Conservation (phyloP, 2,888 invertebrate species). For the Callosobruchus maculatus region DNA sequence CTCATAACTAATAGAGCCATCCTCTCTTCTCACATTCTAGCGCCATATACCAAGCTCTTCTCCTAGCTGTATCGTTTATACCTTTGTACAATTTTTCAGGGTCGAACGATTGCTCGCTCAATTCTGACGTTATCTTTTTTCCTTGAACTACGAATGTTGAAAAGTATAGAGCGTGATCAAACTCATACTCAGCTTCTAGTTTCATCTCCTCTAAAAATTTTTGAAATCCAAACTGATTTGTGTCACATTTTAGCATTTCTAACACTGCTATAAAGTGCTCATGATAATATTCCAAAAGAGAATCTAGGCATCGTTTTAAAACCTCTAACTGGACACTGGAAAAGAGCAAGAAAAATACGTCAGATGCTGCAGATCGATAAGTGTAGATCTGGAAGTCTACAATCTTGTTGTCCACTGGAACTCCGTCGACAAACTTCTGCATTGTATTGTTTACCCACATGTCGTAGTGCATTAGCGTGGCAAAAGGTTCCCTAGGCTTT, state of each 20-base stretch:
- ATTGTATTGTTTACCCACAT: conserved; percentile 60
- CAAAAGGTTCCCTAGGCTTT: conserved; percentile 38
- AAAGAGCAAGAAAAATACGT: conserved; percentile 54
- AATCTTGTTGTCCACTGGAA: conserved; percentile 42
- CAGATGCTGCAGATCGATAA: conserved; percentile 51
- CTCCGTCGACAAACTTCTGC: conserved; percentile 43
- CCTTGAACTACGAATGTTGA: conserved; percentile 13
- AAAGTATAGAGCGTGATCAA: conserved; percentile 48
- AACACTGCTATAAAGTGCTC: conserved; percentile 46
- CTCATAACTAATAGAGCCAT: conserved; percentile 20
- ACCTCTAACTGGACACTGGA: conserved; percentile 49
- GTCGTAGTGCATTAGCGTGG: conserved; percentile 54
- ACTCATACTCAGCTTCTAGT: conserved; percentile 39
- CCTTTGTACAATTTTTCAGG: conserved; percentile 23
- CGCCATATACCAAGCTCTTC: conserved; percentile 24
- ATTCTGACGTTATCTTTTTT: conserved; percentile 24
- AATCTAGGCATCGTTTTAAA: conserved; percentile 44
- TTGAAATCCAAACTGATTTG: conserved; percentile 41
- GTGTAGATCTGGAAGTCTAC: conserved; percentile 57
- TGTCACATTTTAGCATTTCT: conserved; percentile 30
- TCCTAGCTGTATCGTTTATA: conserved; percentile 19
- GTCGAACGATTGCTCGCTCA: conserved; percentile 1
- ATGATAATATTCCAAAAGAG: conserved; percentile 52
- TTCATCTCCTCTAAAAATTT: conserved; percentile 44
- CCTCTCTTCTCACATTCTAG: conserved; percentile 25